Conservation (phyloP, 2,113 vertebrate genomes). For the Perca flavescens region DNA sequence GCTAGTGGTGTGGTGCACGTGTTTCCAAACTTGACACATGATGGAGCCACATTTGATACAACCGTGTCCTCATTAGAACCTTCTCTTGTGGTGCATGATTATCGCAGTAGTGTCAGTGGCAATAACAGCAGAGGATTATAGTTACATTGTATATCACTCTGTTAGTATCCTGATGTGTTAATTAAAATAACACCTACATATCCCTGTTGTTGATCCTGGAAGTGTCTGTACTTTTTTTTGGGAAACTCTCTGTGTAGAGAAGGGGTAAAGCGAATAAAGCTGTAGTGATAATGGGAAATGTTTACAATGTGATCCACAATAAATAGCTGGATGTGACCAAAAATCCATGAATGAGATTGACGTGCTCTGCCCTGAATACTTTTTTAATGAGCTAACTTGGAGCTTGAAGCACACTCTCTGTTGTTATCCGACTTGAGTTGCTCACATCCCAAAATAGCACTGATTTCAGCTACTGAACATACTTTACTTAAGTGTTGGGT, state of each 20-base stretch:
- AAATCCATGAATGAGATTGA: slow-evolving; percentile 14
- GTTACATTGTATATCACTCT: neutral
- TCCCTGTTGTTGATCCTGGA: neutral
- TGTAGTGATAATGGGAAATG: neutral
- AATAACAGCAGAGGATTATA: neutral
- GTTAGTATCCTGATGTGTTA: neutral
- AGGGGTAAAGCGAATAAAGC: neutral
- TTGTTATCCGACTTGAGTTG: slow-evolving; percentile 1
- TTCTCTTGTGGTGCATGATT: neutral
- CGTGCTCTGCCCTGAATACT: neutral
- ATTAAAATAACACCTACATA: neutral
- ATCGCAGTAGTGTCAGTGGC: neutral
- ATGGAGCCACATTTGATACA: slow-evolving; percentile 24
- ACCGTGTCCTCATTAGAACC: slow-evolving; percentile 22
- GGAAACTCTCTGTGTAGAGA: neutral
- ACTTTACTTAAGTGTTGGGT: neutral
- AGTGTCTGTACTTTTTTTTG: neutral
- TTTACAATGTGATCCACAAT: neutral
- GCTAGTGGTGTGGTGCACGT: slow-evolving; percentile 17
- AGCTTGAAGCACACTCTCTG: slow-evolving; percentile 1
- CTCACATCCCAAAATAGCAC: slow-evolving; percentile 14
- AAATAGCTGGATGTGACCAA: slow-evolving; percentile 6
- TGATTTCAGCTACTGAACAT: neutral
- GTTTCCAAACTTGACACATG: slow-evolving; percentile 34
- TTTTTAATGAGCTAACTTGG: slow-evolving; percentile 6